Percentiles rank a stretch among this genome's conserved stretches.
phyloP scores from a whole-genome alignment of 2,113 vertebrate species.

The Euleptes europaea region DNA sequence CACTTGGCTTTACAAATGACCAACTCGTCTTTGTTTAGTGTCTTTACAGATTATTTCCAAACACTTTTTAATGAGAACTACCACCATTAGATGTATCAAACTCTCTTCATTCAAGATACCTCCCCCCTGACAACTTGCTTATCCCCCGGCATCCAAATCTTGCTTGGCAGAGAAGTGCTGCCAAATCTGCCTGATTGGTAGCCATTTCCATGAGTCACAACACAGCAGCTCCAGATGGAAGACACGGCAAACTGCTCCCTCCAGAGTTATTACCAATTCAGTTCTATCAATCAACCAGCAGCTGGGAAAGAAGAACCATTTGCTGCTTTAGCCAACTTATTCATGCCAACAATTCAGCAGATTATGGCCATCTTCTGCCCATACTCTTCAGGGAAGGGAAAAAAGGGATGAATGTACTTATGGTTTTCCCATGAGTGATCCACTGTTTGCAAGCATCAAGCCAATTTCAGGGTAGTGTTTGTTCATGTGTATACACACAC shows the following conservation, averaged over 20 bases:
- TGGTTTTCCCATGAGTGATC: conserved; percentile 31
- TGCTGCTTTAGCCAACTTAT: neutral
- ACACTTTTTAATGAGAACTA: conserved; percentile 41
- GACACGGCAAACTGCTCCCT: conserved; percentile 69
- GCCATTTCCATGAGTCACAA: conserved; percentile 62
- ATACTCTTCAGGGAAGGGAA: conserved; percentile 33
- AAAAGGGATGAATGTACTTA: conserved; percentile 5
- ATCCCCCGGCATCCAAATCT: conserved; percentile 53
- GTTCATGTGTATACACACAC: neutral
- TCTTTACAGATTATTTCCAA: conserved; percentile 11
- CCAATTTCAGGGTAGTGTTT: neutral
- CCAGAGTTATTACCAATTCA: conserved; percentile 61
- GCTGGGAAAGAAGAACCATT: conserved; percentile 62
- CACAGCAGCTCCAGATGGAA: conserved; percentile 79
- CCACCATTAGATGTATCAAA: conserved; percentile 43
- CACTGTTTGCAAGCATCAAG: neutral
- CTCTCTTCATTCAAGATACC: conserved; percentile 54
- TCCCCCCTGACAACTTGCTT: conserved; percentile 48
- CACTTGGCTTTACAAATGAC: conserved; percentile 17
- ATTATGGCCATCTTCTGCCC: conserved; percentile 26
- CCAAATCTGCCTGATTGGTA: conserved; percentile 65
- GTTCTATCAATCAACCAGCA: conserved; percentile 76
- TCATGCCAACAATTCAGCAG: conserved; percentile 48
- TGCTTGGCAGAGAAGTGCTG: conserved; percentile 52
- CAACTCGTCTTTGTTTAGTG: conserved; percentile 19